These are phyloP conservation scores for Epizoanthus scotinus DNA, from an alignment of 92 coral and sea anemone genomes.

Conservation along the genomic window DNA sequence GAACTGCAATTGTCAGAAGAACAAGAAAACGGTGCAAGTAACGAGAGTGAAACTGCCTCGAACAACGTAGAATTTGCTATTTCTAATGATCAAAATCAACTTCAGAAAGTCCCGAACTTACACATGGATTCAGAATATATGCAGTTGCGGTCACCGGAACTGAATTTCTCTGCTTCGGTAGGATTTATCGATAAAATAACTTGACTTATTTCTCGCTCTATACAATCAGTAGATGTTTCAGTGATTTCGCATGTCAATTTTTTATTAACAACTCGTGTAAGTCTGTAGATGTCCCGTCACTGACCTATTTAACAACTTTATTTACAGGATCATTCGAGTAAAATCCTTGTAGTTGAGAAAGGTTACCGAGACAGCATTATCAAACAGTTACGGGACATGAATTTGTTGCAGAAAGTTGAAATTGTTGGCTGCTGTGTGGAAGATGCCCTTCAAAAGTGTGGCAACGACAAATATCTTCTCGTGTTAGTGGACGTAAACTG, in stretches of 20 bases:
- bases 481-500: constrained; percentile 64
- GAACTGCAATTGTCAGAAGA: background rate
- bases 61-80: background rate
- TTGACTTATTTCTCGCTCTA: background rate
- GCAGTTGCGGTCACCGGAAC: background rate
- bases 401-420: constrained; percentile 48
- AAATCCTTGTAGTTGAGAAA: constrained; percentile 71
- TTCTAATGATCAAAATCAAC: constrained; percentile 9
- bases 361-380: constrained; percentile 47
- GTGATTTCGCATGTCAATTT: background rate
- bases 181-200: background rate
- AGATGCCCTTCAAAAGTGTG: constrained; percentile 59
- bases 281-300: background rate
- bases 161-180: constrained; percentile 11
- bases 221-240: background rate
- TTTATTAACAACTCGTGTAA: background rate
- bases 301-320: background rate
- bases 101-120: constrained; percentile 5
- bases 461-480: constrained; percentile 58
- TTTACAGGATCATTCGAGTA: constrained; percentile 59
- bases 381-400: constrained; percentile 53
- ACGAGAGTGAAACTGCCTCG: constrained; percentile 8
- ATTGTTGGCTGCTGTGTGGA: constrained; percentile 48
- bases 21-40: constrained; percentile 2
- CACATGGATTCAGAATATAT: constrained; percentile 17